Percentiles rank a stretch among this genome's conserved stretches.
phyloP scores from a whole-genome alignment of 1,140 invertebrate species.

The Caenorhabditis latens region DNA sequence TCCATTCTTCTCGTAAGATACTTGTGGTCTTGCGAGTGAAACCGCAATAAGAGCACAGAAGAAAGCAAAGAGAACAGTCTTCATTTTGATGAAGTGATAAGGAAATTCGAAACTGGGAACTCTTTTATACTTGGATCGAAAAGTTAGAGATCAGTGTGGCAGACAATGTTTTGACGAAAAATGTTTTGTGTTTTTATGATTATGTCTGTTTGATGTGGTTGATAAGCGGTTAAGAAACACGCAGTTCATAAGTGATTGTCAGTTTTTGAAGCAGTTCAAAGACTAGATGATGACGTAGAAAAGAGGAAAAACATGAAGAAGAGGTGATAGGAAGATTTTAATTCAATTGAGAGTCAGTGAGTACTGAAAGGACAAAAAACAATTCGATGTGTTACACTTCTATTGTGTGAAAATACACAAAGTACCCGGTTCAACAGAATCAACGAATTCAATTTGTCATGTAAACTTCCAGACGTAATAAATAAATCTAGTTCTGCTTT shows the following conservation, averaged over 20 bases:
- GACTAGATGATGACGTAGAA: constrained; percentile 10
- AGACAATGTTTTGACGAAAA: constrained; percentile 44
- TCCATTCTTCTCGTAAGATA: constrained; percentile 19
- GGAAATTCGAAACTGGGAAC: neutral
- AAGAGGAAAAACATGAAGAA: neutral
- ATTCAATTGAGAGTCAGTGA: neutral
- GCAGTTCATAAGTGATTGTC: neutral
- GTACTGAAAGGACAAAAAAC: neutral
- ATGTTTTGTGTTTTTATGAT: constrained; percentile 11
- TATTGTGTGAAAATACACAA: neutral
- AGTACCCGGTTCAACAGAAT: neutral
- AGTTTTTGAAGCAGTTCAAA: constrained; percentile 9
- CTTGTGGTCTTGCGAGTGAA: constrained; percentile 4
- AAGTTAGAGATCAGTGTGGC: constrained; percentile 1
- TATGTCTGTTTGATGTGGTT: neutral
- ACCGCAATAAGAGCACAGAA: neutral
- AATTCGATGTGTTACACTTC: neutral
- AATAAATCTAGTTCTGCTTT: neutral
- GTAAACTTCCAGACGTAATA: constrained; percentile 11
- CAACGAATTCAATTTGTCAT: neutral
- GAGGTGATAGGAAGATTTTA: neutral
- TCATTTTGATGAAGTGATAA: constrained; percentile 32
- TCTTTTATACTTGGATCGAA: constrained; percentile 10
- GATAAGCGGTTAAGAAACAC: constrained; percentile 26
- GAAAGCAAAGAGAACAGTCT: neutral